These are phyloP conservation scores for Arnoldichthys spilopterus DNA, from an alignment of 2,797 vertebrate genomes.

Conservation along the genomic window DNA sequence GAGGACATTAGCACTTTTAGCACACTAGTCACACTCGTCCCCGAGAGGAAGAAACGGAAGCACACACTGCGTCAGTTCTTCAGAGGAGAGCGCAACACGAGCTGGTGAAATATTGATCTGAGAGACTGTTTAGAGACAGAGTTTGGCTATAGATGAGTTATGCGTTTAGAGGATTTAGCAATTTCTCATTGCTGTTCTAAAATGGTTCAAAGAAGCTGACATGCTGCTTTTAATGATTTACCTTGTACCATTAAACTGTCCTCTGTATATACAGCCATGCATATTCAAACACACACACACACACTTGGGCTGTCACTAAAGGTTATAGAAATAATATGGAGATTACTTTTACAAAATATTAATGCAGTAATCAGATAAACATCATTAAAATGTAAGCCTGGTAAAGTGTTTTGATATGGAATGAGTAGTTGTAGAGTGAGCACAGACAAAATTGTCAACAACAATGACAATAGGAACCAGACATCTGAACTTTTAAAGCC, in stretches of 20 bases:
- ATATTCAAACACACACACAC: background rate
- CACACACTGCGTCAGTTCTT: constrained; percentile 51
- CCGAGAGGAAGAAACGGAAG: constrained; percentile 22
- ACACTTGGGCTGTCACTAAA: background rate
- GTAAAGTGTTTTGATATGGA: no score
- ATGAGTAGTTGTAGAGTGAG: no score
- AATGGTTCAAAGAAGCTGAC: background rate
- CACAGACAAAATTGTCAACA: no score
- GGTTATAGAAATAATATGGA: background rate
- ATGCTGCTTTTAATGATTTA: background rate
- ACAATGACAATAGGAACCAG: no score
- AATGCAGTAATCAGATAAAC: no score
- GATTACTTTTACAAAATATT: no score
- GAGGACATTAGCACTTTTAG: constrained; percentile 63
- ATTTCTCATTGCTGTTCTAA: constrained; percentile 17
- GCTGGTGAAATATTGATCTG: constrained; percentile 45
- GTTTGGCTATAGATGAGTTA: constrained; percentile 21
- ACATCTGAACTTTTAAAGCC: no score
- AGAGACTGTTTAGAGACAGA: constrained; percentile 26
- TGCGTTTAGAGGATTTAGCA: background rate
- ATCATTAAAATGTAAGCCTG: no score
- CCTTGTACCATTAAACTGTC: background rate
- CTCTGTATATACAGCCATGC: background rate
- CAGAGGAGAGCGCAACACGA: constrained; percentile 27
- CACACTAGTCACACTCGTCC: constrained; percentile 65